A percentile compares a stretch with the other conserved stretches of the same genome.
Conservation (phyloP, 1,140 invertebrate species). For the Pseudomyrmex concolor region DNA sequence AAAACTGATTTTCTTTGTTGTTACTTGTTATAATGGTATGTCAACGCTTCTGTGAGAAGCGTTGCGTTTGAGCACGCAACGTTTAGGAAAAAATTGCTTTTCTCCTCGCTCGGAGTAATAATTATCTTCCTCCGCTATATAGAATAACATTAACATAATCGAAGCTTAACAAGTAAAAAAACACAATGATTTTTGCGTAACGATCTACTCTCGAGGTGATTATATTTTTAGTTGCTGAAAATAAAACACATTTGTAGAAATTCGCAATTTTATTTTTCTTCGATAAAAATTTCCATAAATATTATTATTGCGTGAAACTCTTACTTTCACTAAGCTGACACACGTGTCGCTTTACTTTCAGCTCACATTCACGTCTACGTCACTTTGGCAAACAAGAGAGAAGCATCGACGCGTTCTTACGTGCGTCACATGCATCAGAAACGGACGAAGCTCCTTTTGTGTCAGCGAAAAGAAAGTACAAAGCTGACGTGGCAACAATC, state of each 20-base stretch:
- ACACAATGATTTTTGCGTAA: not conserved
- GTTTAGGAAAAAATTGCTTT: conserved; percentile 16
- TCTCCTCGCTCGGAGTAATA: not conserved
- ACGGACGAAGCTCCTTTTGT: conserved; percentile 21
- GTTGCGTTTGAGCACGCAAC: not conserved
- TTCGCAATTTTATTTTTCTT: no score
- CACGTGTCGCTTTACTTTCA: conserved; percentile 39
- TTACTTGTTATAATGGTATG: conserved; percentile 4
- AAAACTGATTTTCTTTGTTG: not conserved
- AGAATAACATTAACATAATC: not conserved
- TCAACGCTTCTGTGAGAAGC: not conserved
- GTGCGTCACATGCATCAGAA: not conserved
- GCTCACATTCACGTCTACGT: conserved; percentile 25
- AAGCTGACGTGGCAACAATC: not conserved
- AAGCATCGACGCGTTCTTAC: conserved; percentile 5
- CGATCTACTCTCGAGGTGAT: not conserved
- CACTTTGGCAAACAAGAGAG: conserved; percentile 31
- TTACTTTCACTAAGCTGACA: conserved; percentile 8
- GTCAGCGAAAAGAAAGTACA: conserved; percentile 30
- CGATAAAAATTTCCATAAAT: not conserved
- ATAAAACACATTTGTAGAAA: no score
- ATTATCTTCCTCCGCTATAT: not conserved
- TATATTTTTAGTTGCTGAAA: no score
- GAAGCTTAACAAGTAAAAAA: not conserved
- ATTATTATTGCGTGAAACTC: not conserved